Percentiles rank a stretch among this genome's conserved stretches.
Evolutionary conservation across 1,140 invertebrate genomes (phyloP).

Genomic region (Macrotrachela quadricornifera): DNA sequence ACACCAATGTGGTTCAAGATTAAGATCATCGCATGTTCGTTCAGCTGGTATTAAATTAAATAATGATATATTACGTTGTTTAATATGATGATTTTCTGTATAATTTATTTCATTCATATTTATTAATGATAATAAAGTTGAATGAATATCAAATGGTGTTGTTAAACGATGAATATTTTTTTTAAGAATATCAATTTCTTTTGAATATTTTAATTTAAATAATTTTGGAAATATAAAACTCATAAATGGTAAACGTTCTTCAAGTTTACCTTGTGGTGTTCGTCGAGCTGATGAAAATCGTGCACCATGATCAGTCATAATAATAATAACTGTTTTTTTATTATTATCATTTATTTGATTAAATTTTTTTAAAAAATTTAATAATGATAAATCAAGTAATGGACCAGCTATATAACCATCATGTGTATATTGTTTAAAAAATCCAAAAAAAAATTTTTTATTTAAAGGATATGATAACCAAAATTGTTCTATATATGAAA

Average conservation of each 20-base stretch:
- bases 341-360: neutral
- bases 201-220: conserved; percentile 39
- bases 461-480: conserved; percentile 1
- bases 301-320: conserved; percentile 67
- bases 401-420: neutral
- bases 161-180: conserved; percentile 1
- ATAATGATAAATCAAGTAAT: conserved; percentile 6
- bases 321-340: conserved; percentile 42
- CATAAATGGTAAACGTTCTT: conserved; percentile 64
- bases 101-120: conserved; percentile 14
- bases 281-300: conserved; percentile 49
- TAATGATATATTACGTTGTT: conserved; percentile 43
- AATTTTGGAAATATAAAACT: conserved; percentile 49
- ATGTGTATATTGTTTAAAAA: conserved; percentile 9
- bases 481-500: neutral
- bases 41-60: conserved; percentile 38
- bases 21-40: conserved; percentile 58
- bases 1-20: conserved; percentile 80
- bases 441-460: conserved; percentile 4
- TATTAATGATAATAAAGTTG: conserved; percentile 1
- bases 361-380: conserved; percentile 1
- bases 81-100: neutral
- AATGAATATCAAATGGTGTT: conserved; percentile 7
- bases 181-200: conserved; percentile 41
- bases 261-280: conserved; percentile 60